Evolutionary conservation across 35 echinoderm and acorn worm species (phyloP).

Genomic region (Ptychodera flava): DNA sequence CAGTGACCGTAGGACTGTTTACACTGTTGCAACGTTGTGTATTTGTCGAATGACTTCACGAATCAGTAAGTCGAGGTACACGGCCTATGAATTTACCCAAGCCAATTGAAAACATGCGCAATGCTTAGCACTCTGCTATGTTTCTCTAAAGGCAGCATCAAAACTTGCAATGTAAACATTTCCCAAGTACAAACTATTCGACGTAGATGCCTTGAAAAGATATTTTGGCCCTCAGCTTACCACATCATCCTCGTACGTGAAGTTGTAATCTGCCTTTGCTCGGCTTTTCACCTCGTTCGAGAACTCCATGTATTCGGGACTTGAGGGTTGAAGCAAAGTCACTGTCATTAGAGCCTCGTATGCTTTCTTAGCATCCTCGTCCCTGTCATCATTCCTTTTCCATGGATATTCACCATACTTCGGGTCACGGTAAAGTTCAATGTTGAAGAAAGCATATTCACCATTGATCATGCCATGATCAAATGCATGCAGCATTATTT

Average conservation of each 20-base stretch:
- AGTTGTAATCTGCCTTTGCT: slow-evolving; percentile 49
- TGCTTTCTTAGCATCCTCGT: slow-evolving; percentile 35
- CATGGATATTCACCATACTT: slow-evolving; percentile 77
- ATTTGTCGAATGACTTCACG: no score
- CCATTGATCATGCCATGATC: slow-evolving; percentile 66
- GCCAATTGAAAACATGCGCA: no score
- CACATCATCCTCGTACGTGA: slow-evolving; percentile 60
- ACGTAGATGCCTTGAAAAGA: neutral
- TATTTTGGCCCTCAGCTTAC: no score
- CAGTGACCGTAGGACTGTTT: no score
- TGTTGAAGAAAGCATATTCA: slow-evolving; percentile 92
- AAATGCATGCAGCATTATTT: slow-evolving; percentile 80
- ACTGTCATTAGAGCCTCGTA: slow-evolving; percentile 85
- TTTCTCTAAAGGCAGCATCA: no score
- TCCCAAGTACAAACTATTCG: neutral
- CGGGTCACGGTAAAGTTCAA: slow-evolving; percentile 68
- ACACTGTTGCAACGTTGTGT: no score
- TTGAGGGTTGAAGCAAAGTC: slow-evolving; percentile 43
- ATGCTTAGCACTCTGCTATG: no score
- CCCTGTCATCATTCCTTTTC: slow-evolving; percentile 36
- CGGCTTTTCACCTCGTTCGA: slow-evolving; percentile 48
- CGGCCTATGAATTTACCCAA: no score
- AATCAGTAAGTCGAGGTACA: no score
- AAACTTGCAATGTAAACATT: neutral
- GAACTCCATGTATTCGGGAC: slow-evolving; percentile 41